Evolutionary conservation across 2,888 invertebrate species (phyloP), one percentile per base, ranked within the genome.

Genomic region (Cybosia mesomella): DNA sequence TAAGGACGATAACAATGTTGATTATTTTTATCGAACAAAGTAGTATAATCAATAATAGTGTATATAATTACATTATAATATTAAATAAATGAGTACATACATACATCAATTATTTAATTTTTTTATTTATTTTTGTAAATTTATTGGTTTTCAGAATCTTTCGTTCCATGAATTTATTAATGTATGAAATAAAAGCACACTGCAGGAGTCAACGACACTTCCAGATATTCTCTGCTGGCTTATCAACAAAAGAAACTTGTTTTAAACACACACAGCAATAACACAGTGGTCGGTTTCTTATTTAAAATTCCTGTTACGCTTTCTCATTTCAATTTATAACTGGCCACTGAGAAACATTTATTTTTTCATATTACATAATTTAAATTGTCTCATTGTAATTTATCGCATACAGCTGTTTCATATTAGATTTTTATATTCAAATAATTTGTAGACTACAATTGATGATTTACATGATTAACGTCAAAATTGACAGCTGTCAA

Each of bases 231-330:
- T 86, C 83, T 85, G 87, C 83, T 83, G 84, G 84, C 87, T 92
- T 92, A 92, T 92, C 92, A 90, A 89, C 89, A 89, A 91, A 90
- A 91, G 89, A 91, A 92, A 91, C 92, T 89, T 86, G 91, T 92
- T 92, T 90, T 83, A 86, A 86, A 87, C 88, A 86, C 79, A 85
- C 86, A 80, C 79, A 86, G 85, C 87, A 88, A 89, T 87, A 87
- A 84, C 83, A 84, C 78, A 73, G 72, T 77, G 85, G 86, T 77
- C 76, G 81, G 81, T 85, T 87, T 84, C 86, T 87, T 87, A 87
- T 90, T 89, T 87, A 87, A 89, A 89, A 89, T 89, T 89, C 89
- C 84, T 86, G 84, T 85, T 89, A 90, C 90, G 91, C 91, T 92
- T 92, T 92, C 92, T 89, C 87, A 88, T 88, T 91, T 87, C 85